A percentile compares a stretch with the other conserved stretches of the same genome.
phyloP scores from a whole-genome alignment of 2,888 invertebrate genomes.

The Exephanes ischioxanthus region DNA sequence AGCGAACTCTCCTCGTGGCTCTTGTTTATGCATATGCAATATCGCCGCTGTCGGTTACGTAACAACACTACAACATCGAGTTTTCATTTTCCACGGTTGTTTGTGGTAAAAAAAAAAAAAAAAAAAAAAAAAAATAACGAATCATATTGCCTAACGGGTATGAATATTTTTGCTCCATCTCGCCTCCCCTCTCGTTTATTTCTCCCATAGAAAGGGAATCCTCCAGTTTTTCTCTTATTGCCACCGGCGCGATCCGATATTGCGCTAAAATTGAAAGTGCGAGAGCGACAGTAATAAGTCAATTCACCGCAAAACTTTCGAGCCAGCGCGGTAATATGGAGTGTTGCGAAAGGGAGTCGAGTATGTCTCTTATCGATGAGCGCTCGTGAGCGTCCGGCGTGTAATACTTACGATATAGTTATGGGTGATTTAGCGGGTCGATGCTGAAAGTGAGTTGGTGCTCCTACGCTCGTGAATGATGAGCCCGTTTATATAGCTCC shows the following conservation, averaged over 20 bases:
- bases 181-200: not conserved
- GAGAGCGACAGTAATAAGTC: slow-evolving; percentile 37
- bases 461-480: slow-evolving; percentile 33
- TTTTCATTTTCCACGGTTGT: slow-evolving; percentile 26
- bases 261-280: slow-evolving; percentile 59
- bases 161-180: not conserved
- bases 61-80: slow-evolving; percentile 8
- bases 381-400: slow-evolving; percentile 31
- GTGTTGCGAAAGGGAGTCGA: slow-evolving; percentile 45
- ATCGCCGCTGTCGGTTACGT: slow-evolving; percentile 19
- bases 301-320: slow-evolving; percentile 59
- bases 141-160: slow-evolving; percentile 31
- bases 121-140: not conserved
- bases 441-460: slow-evolving; percentile 47
- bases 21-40: slow-evolving; percentile 12
- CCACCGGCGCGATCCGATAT: slow-evolving; percentile 33
- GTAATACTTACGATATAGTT: slow-evolving; percentile 39
- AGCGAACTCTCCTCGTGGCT: slow-evolving; percentile 25
- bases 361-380: slow-evolving; percentile 48
- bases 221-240: slow-evolving; percentile 30
- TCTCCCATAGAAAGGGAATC: slow-evolving; percentile 16
- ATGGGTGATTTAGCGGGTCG: not conserved
- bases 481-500: slow-evolving; percentile 33
- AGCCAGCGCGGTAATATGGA: not conserved
- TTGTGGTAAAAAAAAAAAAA: not conserved